Percentiles rank a stretch among this genome's conserved stretches.
These are phyloP conservation scores for Xylocampa areola DNA, from an alignment of 2,888 invertebrate genomes.

Conservation along the genomic window DNA sequence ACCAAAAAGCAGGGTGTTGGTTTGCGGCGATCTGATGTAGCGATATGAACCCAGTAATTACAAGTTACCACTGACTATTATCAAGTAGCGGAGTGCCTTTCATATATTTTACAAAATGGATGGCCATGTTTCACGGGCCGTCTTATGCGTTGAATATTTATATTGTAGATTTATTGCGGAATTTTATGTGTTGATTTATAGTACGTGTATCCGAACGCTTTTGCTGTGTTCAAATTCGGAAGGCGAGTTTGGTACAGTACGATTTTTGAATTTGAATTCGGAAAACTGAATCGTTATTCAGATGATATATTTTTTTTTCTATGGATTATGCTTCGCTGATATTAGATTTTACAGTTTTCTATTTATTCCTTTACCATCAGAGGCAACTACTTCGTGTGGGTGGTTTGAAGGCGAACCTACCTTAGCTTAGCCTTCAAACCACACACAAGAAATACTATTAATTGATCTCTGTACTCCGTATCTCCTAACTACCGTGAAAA, in stretches of 20 bases:
- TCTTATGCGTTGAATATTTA: constrained; percentile 84
- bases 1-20: constrained; percentile 80
- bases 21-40: constrained; percentile 75
- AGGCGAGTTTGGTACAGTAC: constrained; percentile 21
- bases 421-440: no score
- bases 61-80: constrained; percentile 86
- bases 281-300: not conserved
- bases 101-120: constrained; percentile 89
- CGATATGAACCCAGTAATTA: constrained; percentile 85
- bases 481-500: constrained; percentile 43
- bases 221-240: constrained; percentile 51
- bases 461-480: not conserved
- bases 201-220: constrained; percentile 59
- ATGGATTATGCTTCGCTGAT: no score
- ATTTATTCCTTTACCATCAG: no score
- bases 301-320: no score
- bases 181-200: constrained; percentile 76
- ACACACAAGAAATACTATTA: no score
- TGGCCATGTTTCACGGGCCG: constrained; percentile 76
- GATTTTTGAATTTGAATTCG: constrained; percentile 18
- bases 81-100: constrained; percentile 87
- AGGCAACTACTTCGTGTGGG: no score
- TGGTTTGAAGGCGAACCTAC: no score
- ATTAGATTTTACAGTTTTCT: no score
- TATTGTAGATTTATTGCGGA: constrained; percentile 86